Percentiles rank a stretch among this genome's conserved stretches.
These are phyloP conservation scores for Temnothorax longispinosus DNA, from an alignment of 1,140 invertebrate species.

Conservation along the genomic window DNA sequence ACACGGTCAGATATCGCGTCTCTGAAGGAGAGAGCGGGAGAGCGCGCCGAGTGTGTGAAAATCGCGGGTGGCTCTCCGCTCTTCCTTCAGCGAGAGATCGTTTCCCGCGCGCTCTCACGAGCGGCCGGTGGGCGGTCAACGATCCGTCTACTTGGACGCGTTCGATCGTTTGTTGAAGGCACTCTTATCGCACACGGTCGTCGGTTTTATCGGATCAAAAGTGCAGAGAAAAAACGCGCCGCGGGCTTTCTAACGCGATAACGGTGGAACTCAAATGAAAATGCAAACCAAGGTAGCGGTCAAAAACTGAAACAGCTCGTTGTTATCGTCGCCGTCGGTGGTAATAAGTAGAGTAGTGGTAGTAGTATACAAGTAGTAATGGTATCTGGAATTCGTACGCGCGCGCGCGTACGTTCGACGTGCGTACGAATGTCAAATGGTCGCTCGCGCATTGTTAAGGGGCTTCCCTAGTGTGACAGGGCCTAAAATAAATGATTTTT, in stretches of 20 bases:
- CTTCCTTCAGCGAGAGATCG: conserved; percentile 23
- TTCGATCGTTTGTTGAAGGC: conserved; percentile 18
- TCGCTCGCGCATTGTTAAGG: conserved; percentile 3
- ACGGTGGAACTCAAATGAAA: conserved; percentile 73
- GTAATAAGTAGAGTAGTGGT: conserved; percentile 11
- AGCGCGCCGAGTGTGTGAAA: conserved; percentile 33
- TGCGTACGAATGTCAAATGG: neutral
- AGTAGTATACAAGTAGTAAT: conserved; percentile 3
- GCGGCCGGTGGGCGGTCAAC: neutral
- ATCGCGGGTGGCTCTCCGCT: conserved; percentile 41
- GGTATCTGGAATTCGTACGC: neutral
- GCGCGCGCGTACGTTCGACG: conserved; percentile 37
- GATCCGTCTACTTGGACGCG: conserved; percentile 25
- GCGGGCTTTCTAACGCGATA: conserved; percentile 30
- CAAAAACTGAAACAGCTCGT: conserved; percentile 44
- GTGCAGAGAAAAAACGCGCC: conserved; percentile 2
- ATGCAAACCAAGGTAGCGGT: conserved; percentile 73
- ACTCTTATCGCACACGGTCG: conserved; percentile 40
- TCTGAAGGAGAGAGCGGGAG: conserved; percentile 31
- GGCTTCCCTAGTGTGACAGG: too few relatives aligned
- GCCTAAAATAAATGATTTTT: too few relatives aligned
- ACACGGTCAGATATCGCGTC: conserved; percentile 17
- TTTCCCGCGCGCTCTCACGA: conserved; percentile 1
- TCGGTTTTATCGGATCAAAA: conserved; percentile 16
- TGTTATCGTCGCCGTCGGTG: conserved; percentile 26